Conservation (phyloP, 2,113 vertebrate genomes). For the rabbit (Oryctolagus cuniculus) region mOryCun1.1 NC_091432.1:95421001-95421500, state of each 20-base stretch:
- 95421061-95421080: too few species aligned
- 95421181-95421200: neutral
- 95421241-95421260: neutral
- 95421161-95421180: conserved; percentile 6
- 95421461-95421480: neutral
- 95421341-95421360: neutral
- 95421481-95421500: neutral
- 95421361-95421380: neutral
- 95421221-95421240: neutral
- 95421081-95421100: too few species aligned
- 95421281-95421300: neutral
- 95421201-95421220: neutral
- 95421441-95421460: neutral
- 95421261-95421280: neutral
- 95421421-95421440: neutral
- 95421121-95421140: neutral
- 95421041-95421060: too few species aligned
- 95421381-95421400: too few species aligned
- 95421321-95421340: neutral
- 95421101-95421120: neutral
- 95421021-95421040: too few species aligned
- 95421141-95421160: neutral
- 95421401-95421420: neutral
- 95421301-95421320: neutral
- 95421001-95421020: too few species aligned